These are phyloP conservation scores for Oncorhynchus tshawytscha DNA, from an alignment of 2,113 vertebrate species.

Conservation along the genomic window DNA sequence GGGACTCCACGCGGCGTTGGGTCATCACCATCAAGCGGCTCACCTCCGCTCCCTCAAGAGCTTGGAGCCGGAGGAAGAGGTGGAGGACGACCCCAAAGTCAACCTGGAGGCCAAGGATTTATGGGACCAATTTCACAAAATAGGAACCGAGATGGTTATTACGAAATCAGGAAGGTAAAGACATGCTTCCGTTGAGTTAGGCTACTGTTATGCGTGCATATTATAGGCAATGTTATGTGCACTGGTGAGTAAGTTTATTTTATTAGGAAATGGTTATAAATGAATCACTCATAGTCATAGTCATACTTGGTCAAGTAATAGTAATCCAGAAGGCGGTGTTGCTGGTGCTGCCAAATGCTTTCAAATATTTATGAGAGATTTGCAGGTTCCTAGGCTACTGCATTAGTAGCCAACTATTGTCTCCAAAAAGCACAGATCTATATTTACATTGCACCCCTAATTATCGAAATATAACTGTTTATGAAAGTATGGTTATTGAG, in stretches of 20 bases:
- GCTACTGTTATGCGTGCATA: background rate
- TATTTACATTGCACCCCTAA: too few species aligned
- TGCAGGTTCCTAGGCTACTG: too few species aligned
- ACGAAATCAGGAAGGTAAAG: constrained; percentile 95
- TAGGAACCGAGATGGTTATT: constrained; percentile 98
- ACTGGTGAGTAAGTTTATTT: background rate
- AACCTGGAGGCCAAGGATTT: constrained; percentile 91
- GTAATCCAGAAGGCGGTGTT: too few species aligned
- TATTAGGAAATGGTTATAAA: too few species aligned
- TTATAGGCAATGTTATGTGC: background rate
- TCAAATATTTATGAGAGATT: too few species aligned
- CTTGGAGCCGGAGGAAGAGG: constrained; percentile 81
- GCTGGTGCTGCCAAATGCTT: too few species aligned
- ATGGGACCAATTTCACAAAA: constrained; percentile 95
- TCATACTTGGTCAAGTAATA: too few species aligned
- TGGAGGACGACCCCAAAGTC: constrained; percentile 91
- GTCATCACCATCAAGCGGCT: constrained; percentile 78
- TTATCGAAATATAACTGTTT: too few species aligned
- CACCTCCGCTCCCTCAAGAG: constrained; percentile 81
- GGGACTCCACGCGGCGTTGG: constrained; percentile 80
- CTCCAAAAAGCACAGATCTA: too few species aligned
- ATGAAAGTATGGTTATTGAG: too few species aligned
- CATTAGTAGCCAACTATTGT: too few species aligned
- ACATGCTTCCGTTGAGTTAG: constrained; percentile 3
- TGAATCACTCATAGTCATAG: too few species aligned